Percentiles rank a stretch among this genome's conserved stretches.
These are phyloP conservation scores for Melopsittacus undulatus DNA, from an alignment of 2,797 vertebrate species.

Conservation along the genomic window DNA sequence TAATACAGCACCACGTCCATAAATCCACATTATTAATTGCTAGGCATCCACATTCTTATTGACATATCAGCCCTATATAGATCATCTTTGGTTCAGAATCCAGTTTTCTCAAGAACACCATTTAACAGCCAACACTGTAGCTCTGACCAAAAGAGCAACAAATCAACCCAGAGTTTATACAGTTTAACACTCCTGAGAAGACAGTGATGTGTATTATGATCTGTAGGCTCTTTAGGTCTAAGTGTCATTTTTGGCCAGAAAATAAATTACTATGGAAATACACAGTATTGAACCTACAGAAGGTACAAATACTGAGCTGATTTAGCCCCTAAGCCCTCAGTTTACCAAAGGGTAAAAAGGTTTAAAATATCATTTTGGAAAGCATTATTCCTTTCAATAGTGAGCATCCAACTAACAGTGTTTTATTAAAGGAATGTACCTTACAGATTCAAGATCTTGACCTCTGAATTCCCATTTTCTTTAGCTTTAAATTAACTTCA, in stretches of 20 bases:
- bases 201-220: background rate
- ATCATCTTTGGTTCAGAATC: slow-evolving; percentile 8
- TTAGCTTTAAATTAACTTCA: background rate
- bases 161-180: background rate
- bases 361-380: background rate
- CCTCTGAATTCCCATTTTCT: background rate
- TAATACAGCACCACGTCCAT: background rate
- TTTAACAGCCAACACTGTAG: background rate
- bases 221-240: background rate
- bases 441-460: background rate
- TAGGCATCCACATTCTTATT: slow-evolving; percentile 7
- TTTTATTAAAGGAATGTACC: background rate
- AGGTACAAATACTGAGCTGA: background rate
- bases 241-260: background rate
- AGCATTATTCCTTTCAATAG: background rate
- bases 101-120: slow-evolving; percentile 23
- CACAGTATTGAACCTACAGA: background rate
- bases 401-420: background rate
- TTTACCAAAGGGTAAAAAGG: background rate
- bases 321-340: background rate
- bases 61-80: slow-evolving; percentile 23
- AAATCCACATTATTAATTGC: slow-evolving; percentile 37
- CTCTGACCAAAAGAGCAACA: background rate
- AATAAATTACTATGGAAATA: background rate
- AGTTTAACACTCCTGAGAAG: background rate